A percentile compares a stretch with the other conserved stretches of the same genome.
phyloP scores from a whole-genome alignment of 2,797 vertebrate genomes.

The Poecilia picta region DNA sequence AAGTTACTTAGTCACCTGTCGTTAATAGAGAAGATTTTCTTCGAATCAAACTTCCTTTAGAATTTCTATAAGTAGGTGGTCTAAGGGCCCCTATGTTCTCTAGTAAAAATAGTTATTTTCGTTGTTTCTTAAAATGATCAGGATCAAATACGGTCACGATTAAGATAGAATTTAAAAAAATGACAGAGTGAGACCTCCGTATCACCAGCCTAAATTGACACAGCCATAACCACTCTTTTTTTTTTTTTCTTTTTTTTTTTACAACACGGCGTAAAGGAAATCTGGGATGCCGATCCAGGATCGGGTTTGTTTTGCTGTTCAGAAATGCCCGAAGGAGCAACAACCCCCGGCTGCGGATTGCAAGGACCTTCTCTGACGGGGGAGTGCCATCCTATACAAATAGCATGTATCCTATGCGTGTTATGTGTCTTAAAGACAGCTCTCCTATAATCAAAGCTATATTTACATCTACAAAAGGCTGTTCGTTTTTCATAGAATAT shows the following conservation, averaged over 20 bases:
- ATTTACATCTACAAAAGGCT: background rate
- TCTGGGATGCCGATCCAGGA: slow-evolving; percentile 59
- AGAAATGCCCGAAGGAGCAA: slow-evolving; percentile 14
- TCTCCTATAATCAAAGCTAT: background rate
- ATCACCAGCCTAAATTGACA: slow-evolving; percentile 5
- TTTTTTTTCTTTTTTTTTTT: background rate
- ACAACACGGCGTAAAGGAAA: slow-evolving; percentile 61
- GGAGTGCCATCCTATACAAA: slow-evolving; percentile 14
- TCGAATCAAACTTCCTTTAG: background rate
- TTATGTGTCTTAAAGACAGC: background rate
- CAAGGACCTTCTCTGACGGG: background rate
- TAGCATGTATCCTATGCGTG: slow-evolving; percentile 40
- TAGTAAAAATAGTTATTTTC: background rate
- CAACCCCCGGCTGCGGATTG: background rate
- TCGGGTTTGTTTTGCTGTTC: slow-evolving; percentile 73
- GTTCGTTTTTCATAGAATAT: background rate
- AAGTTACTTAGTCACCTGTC: background rate
- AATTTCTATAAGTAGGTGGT: background rate
- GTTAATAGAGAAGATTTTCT: background rate
- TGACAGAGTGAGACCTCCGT: slow-evolving; percentile 59
- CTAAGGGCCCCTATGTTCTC: background rate
- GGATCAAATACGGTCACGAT: background rate
- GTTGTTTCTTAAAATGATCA: background rate
- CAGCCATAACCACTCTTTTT: slow-evolving; percentile 48
- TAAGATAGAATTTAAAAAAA: background rate